These are phyloP conservation scores for Cryptophagus acutangulus DNA, from an alignment of 2,888 invertebrate genomes.

Conservation along the genomic window DNA sequence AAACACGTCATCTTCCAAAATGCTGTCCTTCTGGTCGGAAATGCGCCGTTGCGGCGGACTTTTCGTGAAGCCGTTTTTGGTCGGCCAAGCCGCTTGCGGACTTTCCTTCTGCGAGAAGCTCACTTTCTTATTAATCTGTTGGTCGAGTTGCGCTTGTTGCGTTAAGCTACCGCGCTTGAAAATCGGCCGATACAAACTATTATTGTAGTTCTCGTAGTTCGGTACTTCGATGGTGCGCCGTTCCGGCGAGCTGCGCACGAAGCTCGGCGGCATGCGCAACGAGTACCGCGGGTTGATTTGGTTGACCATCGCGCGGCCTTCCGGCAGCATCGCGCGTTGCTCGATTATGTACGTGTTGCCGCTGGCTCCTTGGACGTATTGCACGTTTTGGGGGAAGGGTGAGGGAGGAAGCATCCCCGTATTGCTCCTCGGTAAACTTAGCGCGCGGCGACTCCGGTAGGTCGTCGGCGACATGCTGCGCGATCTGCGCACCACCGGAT, in stretches of 20 bases:
- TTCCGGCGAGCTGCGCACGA: conserved; percentile 32
- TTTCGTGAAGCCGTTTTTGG: conserved; percentile 48
- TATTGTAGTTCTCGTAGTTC: conserved; percentile 17
- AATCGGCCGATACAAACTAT: conserved; percentile 44
- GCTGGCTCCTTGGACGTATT: conserved; percentile 5
- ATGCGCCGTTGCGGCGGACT: conserved; percentile 43
- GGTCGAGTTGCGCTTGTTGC: conserved; percentile 39
- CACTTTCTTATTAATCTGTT: conserved; percentile 49
- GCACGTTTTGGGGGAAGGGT: conserved; percentile 13
- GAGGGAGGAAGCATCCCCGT: conserved; percentile 18
- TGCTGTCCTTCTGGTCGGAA: conserved; percentile 28
- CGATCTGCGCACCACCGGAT: conserved; percentile 43
- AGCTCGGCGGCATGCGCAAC: conserved; percentile 21
- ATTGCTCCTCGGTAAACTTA: conserved; percentile 43
- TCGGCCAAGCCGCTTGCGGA: conserved; percentile 46
- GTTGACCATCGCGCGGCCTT: conserved; percentile 25
- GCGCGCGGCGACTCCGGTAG: conserved; percentile 44
- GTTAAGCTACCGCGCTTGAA: conserved; percentile 53
- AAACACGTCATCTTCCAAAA: conserved; percentile 42
- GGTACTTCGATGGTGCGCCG: conserved; percentile 31
- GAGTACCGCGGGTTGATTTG: conserved; percentile 12
- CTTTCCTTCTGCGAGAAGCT: conserved; percentile 46
- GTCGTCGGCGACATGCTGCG: conserved; percentile 48
- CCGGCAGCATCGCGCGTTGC: conserved; percentile 19
- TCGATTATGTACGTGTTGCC: conserved; percentile 16